Conservation (phyloP, 2,888 invertebrate genomes). For the Piscicola geometra region DNA sequence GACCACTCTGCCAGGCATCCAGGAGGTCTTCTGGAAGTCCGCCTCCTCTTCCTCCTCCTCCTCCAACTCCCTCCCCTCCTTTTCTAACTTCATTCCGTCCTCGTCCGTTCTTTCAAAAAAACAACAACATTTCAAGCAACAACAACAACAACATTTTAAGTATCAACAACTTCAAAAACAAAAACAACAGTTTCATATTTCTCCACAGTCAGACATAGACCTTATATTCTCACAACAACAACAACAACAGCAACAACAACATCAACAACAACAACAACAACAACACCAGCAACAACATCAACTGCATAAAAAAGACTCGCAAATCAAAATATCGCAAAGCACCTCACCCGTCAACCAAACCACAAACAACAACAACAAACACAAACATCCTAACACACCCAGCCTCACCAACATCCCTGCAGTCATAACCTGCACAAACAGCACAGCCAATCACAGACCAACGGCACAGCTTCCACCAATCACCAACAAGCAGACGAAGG, state of each 20-base stretch:
- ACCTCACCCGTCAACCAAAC: neutral
- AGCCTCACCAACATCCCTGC: slow-evolving; percentile 4
- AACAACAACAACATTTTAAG: neutral
- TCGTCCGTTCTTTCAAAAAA: slow-evolving; percentile 20
- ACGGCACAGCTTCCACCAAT: slow-evolving; percentile 45
- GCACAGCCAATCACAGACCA: slow-evolving; percentile 36
- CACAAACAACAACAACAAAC: slow-evolving; percentile 18
- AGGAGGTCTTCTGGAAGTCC: slow-evolving; percentile 43
- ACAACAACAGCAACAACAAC: slow-evolving; percentile 23
- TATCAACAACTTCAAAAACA: neutral
- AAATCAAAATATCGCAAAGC: too few species aligned
- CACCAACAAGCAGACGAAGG: slow-evolving; percentile 42
- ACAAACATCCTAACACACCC: neutral
- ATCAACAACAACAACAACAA: neutral
- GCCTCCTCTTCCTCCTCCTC: neutral
- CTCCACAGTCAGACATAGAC: neutral
- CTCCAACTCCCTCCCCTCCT: slow-evolving; percentile 38
- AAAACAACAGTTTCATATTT: neutral
- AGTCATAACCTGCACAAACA: neutral
- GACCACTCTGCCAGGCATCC: slow-evolving; percentile 42
- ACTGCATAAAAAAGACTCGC: neutral
- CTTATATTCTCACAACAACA: slow-evolving; percentile 2
- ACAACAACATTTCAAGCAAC: slow-evolving; percentile 1
- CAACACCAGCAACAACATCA: slow-evolving; percentile 7
- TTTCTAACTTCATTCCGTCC: slow-evolving; percentile 41